A percentile compares a stretch with the other conserved stretches of the same genome.
phyloP scores from a whole-genome alignment of 1,140 invertebrate genomes.

The Hyles euphorbiae region DNA sequence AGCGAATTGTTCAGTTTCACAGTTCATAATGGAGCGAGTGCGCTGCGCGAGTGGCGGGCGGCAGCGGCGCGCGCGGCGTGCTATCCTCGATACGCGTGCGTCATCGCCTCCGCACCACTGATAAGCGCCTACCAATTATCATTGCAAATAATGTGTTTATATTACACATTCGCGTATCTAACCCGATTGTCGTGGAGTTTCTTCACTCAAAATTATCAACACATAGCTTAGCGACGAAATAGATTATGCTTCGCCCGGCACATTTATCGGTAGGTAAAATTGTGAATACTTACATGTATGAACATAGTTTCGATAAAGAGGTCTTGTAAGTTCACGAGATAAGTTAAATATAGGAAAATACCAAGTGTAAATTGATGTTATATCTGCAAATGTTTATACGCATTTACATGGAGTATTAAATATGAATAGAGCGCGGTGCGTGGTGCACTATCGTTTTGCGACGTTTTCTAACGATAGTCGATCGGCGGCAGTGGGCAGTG shows the following conservation, averaged over 20 bases:
- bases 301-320: constrained; percentile 59
- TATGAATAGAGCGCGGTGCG: neutral
- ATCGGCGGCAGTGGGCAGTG: neutral
- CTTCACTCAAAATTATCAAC: constrained; percentile 49
- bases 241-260: constrained; percentile 44
- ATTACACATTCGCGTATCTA: constrained; percentile 46
- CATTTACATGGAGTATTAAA: neutral
- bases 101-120: constrained; percentile 67
- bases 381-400: constrained; percentile 3
- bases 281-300: constrained; percentile 29
- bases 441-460: too few species aligned
- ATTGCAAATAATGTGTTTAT: constrained; percentile 73
- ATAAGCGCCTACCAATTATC: constrained; percentile 71
- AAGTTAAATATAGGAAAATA: constrained; percentile 67
- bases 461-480: too few species aligned
- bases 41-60: constrained; percentile 19
- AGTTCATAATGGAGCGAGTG: too few species aligned
- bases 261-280: constrained; percentile 50
- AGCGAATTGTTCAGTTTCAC: constrained; percentile 30
- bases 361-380: constrained; percentile 31
- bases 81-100: constrained; percentile 66
- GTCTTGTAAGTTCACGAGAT: constrained; percentile 67
- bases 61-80: constrained; percentile 35
- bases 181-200: constrained; percentile 49
- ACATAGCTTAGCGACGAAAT: constrained; percentile 38